Percentiles rank a stretch among this genome's conserved stretches.
These are phyloP conservation scores for Aphis craccivora DNA, from an alignment of 1,140 invertebrate species.

Conservation along the genomic window DNA sequence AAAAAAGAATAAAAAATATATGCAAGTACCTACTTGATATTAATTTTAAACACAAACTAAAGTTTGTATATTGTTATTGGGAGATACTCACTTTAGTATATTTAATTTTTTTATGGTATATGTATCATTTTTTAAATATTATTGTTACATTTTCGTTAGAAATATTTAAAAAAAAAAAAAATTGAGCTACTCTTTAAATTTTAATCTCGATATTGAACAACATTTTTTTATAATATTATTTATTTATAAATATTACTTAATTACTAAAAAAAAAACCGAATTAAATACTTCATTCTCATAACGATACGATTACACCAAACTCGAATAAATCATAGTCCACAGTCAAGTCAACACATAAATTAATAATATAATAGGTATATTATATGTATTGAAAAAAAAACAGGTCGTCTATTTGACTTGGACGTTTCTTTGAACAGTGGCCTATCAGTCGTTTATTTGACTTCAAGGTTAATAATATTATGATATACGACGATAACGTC, in stretches of 20 bases:
- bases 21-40: not conserved
- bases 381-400: not conserved
- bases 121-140: not conserved
- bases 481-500: not conserved
- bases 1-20: not conserved
- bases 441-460: not conserved
- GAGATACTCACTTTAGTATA: not conserved
- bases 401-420: not conserved
- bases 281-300: not conserved
- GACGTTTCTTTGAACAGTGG: not conserved
- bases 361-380: not conserved
- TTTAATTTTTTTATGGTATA: not conserved
- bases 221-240: not conserved
- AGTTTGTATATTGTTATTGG: not conserved
- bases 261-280: not conserved
- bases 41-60: not conserved
- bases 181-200: not conserved
- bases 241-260: not conserved
- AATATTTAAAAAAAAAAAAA: not conserved
- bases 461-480: conserved; percentile 12
- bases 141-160: not conserved
- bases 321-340: no score
- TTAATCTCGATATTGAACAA: not conserved
- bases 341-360: not conserved
- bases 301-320: not conserved